A percentile compares a stretch with the other conserved stretches of the same genome.
Evolutionary conservation across 2,797 vertebrate genomes (phyloP).

Genomic region (Orestias chungarensis): DNA sequence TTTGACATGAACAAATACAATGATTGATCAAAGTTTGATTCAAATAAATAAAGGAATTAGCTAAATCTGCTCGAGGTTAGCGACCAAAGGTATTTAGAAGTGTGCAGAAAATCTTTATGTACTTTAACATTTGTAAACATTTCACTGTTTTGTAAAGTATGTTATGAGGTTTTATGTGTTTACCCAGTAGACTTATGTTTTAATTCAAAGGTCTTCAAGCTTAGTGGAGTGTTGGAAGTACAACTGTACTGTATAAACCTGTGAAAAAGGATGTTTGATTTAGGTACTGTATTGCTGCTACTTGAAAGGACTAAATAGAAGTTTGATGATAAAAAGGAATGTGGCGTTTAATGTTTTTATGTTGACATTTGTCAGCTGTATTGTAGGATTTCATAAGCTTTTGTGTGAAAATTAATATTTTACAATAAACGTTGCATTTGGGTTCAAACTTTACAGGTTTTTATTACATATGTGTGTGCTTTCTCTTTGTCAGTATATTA

Average conservation of each 20-base stretch:
- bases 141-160: neutral
- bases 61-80: neutral
- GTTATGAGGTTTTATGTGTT: neutral
- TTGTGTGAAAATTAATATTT: neutral
- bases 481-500: no score
- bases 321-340: neutral
- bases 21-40: constrained; percentile 5
- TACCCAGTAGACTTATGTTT: neutral
- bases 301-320: neutral
- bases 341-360: neutral
- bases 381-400: neutral
- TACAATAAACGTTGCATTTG: neutral
- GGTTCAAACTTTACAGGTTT: neutral
- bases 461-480: neutral
- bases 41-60: neutral
- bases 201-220: neutral
- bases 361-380: neutral
- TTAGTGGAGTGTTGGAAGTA: neutral
- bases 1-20: constrained; percentile 14
- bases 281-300: neutral
- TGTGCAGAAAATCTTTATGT: neutral
- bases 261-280: neutral
- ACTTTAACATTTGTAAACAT: neutral
- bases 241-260: constrained; percentile 7
- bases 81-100: neutral